Base-by-base conservation (phyloP, 2,888 invertebrate species). In the Penaeus monodon region DNA sequence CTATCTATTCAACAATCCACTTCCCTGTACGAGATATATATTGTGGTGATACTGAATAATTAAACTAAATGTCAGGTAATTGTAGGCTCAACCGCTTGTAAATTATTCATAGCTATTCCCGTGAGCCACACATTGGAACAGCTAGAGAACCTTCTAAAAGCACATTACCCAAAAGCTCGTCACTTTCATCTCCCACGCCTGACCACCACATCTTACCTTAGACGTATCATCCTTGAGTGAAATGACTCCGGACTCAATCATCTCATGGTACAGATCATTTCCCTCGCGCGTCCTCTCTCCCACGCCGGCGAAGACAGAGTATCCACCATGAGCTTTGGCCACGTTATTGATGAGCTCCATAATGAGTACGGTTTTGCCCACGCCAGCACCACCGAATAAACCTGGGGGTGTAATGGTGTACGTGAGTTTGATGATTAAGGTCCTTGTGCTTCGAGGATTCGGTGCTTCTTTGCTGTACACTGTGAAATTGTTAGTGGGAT, bases 271-370 rank as follows among this genome's bases (percentile, higher is more conserved):
- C 24, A 92, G 89, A 88, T 92, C 92, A 85, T 92, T 92, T 49
- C 92, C 92, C 89, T 92, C 92, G 76, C 92, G 91, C 27, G 91
- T 92, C 14, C 92, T 89, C 89, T 92, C 91, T 24, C 91, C 91
- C 4, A 92, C 91, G 22, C 91, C 91, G 66, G 91, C 91, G 89
- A 91, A 91, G 49, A 91, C 91, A 0, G 91, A 91, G 88, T 90
- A 91, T 63, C 91, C 91, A 68, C 90, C 90, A 81, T 91, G 92
- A 57, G 90, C 90, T 82, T 90, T 91, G 83, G 91, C 91, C 38
- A 91, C 90, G 88, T 92, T 92, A 86, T 91, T 91, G 85, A 91
- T 91, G 78, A 91, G 90, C 88, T 91, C 91, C 91, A 91, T 91
- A 80, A 91, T 91, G 8, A 91, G 82, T n/a, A 91, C 91, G 29